Evolutionary conservation across 2,113 vertebrate genomes (phyloP), one percentile per base, ranked within the genome.

Genomic region (Apodemus speciosus): DNA sequence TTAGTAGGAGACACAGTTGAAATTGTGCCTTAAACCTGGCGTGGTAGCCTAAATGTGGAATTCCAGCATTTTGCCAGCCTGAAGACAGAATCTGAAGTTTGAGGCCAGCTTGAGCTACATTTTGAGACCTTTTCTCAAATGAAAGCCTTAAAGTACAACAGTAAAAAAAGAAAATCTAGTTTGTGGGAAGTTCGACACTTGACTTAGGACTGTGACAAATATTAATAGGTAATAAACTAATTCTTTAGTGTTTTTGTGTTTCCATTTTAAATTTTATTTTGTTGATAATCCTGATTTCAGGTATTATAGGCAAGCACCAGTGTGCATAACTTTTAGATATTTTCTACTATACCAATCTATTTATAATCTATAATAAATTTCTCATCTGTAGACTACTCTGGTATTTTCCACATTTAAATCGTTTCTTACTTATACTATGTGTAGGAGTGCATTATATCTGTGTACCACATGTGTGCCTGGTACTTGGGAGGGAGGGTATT

Each of bases 141-240:
- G 6, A 53, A 80, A 83, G 80, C 58, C 60, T 84, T 15, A 46
- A 64, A 84, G 2, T 92, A 77, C 25, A 18, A 85, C 18, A 84
- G 53, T 56, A 58, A 58, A 58, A 58, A 62, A 62, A 62, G 76
- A 56, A 95, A 60, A 79, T 73, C 30, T 1, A 83, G 30, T 89
- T 83, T 62, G n/a, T 83, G 38, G 38, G 56, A 43, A 92, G 92
- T 71, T 92, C 72, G 93, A n/a, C 32, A 9, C 40, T 66, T 85
- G 38, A 86, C 58, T 95, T 85, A 76, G 77, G 56, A 77, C 23
- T 80, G 0, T 90, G 72, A 88, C 6, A 88, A 51, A 43, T 69
- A 75, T 27, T 69, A 66, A 58, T 16, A 71, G 49, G 66, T 27
- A 86, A 62, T 83, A 72, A 89, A 58, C 38, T 69, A 38, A 25